phyloP scores from a whole-genome alignment of 2,113 vertebrate species.

The Lepus americanus region DNA sequence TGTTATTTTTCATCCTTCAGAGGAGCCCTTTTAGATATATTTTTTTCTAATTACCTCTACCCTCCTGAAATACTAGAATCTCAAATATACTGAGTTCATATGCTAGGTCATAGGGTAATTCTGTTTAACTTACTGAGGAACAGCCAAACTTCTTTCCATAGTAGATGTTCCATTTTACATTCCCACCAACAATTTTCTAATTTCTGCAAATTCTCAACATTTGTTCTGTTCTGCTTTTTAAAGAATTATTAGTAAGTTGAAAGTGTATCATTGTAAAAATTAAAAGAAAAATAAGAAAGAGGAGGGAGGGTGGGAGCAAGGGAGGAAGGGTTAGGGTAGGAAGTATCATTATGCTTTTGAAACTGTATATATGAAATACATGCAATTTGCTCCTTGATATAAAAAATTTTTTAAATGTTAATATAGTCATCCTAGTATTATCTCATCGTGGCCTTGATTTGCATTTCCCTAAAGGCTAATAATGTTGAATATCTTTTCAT shows the following conservation, averaged over 20 bases:
- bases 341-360: too few species aligned
- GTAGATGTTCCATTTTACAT: neutral
- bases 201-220: neutral
- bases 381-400: too few species aligned
- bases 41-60: neutral
- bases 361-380: too few species aligned
- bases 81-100: neutral
- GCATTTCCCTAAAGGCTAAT: neutral
- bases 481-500: neutral
- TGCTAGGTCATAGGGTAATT: neutral
- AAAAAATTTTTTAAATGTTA: too few species aligned
- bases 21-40: neutral
- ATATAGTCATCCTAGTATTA: neutral
- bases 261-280: too few species aligned
- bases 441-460: neutral
- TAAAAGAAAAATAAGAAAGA: too few species aligned
- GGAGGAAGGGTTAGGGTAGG: too few species aligned
- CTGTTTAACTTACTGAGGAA: conserved; percentile 2
- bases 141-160: neutral
- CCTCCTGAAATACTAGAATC: neutral
- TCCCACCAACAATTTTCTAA: neutral
- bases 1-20: neutral
- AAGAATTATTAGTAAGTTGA: neutral
- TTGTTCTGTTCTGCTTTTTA: neutral
- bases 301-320: too few species aligned